Conservation (phyloP, 1,140 invertebrate genomes). For the Penaeus japonicus region DNA sequence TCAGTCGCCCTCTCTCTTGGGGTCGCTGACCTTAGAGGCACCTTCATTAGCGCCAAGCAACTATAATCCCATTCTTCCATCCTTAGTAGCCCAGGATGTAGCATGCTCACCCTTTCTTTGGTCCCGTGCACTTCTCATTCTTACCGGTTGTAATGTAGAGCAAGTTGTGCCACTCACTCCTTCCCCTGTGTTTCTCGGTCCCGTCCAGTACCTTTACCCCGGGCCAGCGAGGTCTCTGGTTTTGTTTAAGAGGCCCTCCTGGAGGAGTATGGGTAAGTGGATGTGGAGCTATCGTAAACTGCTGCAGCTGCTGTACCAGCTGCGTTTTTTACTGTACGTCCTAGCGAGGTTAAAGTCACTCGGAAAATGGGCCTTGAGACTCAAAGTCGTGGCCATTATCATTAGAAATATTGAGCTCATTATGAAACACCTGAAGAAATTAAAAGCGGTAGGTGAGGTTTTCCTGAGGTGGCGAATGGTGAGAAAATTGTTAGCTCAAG, state of each 20-base stretch:
- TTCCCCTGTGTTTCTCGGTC: neutral
- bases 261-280: conserved; percentile 4
- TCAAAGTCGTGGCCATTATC: conserved; percentile 27
- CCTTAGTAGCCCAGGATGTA: too few species aligned
- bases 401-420: conserved; percentile 22
- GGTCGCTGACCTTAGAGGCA: too few species aligned
- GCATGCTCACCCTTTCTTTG: too few species aligned
- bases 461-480: conserved; percentile 34
- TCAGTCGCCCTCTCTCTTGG: too few species aligned
- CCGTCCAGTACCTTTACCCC: conserved; percentile 22
- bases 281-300: conserved; percentile 22
- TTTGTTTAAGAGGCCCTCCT: conserved; percentile 22
- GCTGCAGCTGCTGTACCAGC: conserved; percentile 22
- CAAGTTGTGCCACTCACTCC: neutral
- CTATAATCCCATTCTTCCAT: too few species aligned
- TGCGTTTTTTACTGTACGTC: conserved; percentile 28
- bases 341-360: conserved; percentile 23
- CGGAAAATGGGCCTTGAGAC: conserved; percentile 24
- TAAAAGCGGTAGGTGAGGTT: neutral
- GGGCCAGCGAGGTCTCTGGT: neutral
- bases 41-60: too few species aligned
- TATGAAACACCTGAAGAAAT: conserved; percentile 29
- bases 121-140: neutral
- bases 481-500: neutral
- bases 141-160: neutral